phyloP scores from a whole-genome alignment of 2,113 vertebrate species.

The Protobothrops mucrosquamatus region DNA sequence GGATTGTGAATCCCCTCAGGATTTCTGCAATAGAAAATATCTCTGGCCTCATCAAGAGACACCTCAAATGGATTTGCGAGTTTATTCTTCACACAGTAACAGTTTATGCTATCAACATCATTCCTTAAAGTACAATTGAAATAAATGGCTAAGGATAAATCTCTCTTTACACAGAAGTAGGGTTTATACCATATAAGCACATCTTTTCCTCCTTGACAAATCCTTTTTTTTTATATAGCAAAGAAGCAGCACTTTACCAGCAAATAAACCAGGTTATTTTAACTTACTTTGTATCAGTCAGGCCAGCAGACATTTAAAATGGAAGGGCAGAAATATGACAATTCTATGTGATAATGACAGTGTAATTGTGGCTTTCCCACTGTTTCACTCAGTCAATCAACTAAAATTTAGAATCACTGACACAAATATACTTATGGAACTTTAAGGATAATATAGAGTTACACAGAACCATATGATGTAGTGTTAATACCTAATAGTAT shows the following conservation, averaged over 20 bases:
- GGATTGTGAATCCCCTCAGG: too few relatives aligned
- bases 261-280: not conserved
- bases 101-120: not conserved
- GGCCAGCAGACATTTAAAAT: not conserved
- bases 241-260: too few relatives aligned
- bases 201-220: not conserved
- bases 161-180: not conserved
- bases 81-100: not conserved
- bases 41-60: not conserved
- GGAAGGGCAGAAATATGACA: not conserved
- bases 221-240: not conserved
- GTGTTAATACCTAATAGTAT: not conserved
- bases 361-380: not conserved
- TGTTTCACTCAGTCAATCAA: not conserved
- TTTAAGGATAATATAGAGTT: not conserved
- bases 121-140: not conserved
- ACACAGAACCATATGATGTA: not conserved
- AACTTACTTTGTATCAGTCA: not conserved
- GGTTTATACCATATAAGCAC: not conserved
- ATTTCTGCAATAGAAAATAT: not conserved
- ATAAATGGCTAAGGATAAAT: not conserved
- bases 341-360: not conserved
- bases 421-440: not conserved
- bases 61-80: not conserved
- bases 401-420: not conserved